Percentiles rank a stretch among this genome's conserved stretches.
Evolutionary conservation across 1,140 invertebrate species (phyloP).

Genomic region (Lucilia cuprina): DNA sequence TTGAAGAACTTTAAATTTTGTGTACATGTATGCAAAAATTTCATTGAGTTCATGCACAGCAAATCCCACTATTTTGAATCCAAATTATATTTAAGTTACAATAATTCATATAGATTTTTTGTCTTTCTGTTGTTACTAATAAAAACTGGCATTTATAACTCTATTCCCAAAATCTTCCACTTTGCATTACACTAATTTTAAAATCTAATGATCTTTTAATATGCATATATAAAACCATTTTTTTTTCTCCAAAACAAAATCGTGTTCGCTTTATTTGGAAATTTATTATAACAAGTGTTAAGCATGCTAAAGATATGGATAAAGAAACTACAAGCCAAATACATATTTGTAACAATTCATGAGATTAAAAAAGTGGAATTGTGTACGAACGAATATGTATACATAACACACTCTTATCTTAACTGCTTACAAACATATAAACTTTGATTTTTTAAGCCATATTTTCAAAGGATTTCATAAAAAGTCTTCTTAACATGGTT

Average conservation of each 20-base stretch:
- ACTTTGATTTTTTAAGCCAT: background rate
- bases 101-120: too few species aligned
- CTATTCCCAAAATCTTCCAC: too few species aligned
- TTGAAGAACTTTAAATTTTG: too few species aligned
- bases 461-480: background rate
- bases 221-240: background rate
- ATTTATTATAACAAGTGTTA: background rate
- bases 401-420: background rate
- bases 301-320: background rate
- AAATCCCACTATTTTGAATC: too few species aligned
- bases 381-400: background rate
- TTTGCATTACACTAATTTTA: too few species aligned
- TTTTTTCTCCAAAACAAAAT: background rate
- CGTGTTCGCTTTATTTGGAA: background rate
- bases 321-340: background rate
- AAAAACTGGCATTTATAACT: too few species aligned
- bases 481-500: background rate
- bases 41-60: too few species aligned
- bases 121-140: too few species aligned
- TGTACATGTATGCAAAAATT: too few species aligned
- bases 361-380: background rate
- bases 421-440: slow-evolving; percentile 2
- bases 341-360: background rate
- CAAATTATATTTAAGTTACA: too few species aligned
- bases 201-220: too few species aligned